A percentile compares a stretch with the other conserved stretches of the same genome.
Conservation (phyloP, 2,888 invertebrate genomes). For the Entomobrya proxima region DNA sequence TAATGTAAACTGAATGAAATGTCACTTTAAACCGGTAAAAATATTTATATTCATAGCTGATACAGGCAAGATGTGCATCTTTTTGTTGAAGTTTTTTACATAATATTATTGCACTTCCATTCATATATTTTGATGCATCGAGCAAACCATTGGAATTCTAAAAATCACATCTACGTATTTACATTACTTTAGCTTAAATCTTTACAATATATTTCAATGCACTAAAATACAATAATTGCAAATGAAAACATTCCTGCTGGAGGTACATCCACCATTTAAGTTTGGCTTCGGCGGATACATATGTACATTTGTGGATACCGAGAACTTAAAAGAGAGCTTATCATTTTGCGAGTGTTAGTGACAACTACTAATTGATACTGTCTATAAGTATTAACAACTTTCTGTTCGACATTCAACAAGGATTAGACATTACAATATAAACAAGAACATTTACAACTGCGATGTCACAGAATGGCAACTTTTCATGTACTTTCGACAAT, state of each 20-base stretch:
- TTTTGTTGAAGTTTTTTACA: not conserved
- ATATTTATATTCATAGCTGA: not conserved
- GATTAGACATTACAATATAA: not conserved
- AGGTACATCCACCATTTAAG: not conserved
- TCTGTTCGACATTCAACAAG: not conserved
- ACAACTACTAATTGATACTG: not conserved
- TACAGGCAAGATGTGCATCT: not conserved
- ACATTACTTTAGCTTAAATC: too few relatives aligned
- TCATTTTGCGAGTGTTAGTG: not conserved
- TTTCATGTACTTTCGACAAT: not conserved
- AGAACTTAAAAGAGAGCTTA: constrained; percentile 17
- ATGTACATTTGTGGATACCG: not conserved
- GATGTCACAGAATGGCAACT: not conserved
- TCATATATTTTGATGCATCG: not conserved
- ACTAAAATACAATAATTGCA: not conserved
- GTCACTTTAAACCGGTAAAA: not conserved
- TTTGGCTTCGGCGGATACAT: not conserved
- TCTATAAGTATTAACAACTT: too few relatives aligned
- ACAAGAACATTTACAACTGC: constrained; percentile 19
- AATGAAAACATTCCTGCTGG: not conserved
- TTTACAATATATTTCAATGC: too few relatives aligned
- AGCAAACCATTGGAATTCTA: too few relatives aligned
- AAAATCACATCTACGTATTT: too few relatives aligned
- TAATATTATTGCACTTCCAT: not conserved
- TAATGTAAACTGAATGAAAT: too few relatives aligned